phyloP scores from a whole-genome alignment of 2,797 vertebrate species.

The Echeneis naucrates region DNA sequence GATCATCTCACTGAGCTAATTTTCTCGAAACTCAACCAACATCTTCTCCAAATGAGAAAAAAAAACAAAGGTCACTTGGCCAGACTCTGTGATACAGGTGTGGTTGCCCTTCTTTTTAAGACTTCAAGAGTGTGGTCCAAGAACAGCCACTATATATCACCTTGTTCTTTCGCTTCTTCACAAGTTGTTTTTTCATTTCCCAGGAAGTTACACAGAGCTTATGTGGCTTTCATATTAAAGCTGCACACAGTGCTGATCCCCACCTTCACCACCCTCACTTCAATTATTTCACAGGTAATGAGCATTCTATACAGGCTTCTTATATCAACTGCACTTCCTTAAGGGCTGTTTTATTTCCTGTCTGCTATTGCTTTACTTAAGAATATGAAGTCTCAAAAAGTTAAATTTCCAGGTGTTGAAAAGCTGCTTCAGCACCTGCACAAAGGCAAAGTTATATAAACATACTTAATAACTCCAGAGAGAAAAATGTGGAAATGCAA shows the following conservation, averaged over 20 bases:
- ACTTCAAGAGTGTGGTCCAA: too few relatives aligned
- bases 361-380: conserved; percentile 42
- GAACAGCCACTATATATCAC: too few relatives aligned
- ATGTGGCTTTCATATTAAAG: neutral
- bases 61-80: neutral
- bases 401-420: conserved; percentile 24
- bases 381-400: conserved; percentile 42
- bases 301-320: conserved; percentile 37
- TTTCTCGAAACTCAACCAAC: neutral
- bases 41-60: neutral
- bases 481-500: conserved; percentile 30
- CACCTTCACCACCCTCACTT: conserved; percentile 27
- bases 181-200: conserved; percentile 18
- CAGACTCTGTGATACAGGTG: neutral
- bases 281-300: conserved; percentile 52
- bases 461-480: conserved; percentile 56
- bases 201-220: neutral
- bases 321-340: conserved; percentile 39
- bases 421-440: conserved; percentile 51
- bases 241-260: conserved; percentile 23
- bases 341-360: conserved; percentile 42
- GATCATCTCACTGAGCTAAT: neutral
- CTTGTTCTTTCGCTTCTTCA: neutral
- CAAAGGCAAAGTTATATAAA: conserved; percentile 56
- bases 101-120: too few relatives aligned